Evolutionary conservation across 1,140 invertebrate species (phyloP), one percentile per base, ranked within the genome.

Genomic region (Atta colombica): DNA sequence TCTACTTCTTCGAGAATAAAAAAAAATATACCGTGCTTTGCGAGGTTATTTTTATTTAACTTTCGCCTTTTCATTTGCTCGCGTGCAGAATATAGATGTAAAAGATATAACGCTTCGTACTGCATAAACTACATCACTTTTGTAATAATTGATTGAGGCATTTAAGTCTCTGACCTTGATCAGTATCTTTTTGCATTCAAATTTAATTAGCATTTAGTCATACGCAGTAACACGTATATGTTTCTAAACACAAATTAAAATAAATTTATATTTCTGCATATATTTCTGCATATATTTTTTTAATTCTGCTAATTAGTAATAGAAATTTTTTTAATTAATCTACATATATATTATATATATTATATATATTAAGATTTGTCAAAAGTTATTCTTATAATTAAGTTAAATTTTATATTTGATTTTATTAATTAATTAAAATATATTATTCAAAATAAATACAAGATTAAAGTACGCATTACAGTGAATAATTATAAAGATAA

Each of bases 21-120:
- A 51, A 78, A 78, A 49, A 51, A 60, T 45, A 28, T 12, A 49
- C 14, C 31, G 49, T 63, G 25, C 31, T 49, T 75, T 65, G 10
- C 58, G 77, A 77, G 72, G 0, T 58, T 66, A 85, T 39, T 66
- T 90, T 71, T 81, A 39, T 16, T 71, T n/a, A 90, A 91, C 84
- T 88, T 88, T 85, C 60, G 55, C 60, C 12, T 61, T 82, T 65
- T 86, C 63, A 28, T 75, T 60, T 51, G n/a, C 63, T 58, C n/a
- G 55, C 39, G 77, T 39, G 61, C 63, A 12, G 6, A 58, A 5
- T 10, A 45, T 14, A n/a, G 10, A 18, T 35, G 39, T 18, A 25
- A 75, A 84, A 14, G 8, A 14, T 7, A 18, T 45, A 60, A 16
- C 18, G 21, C 16, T 45, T 74, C 55, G 25, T 45, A 82, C 35